Conservation (phyloP, 2,113 vertebrate genomes). For the chimpanzee (Pan troglodytes) region NHGRI_mPanTro3-v2.1_pri NC_072412.2:107588001-107588500, state of each 20-base stretch:
- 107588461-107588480: neutral
- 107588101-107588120: too few species aligned
- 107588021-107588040: neutral
- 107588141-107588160: too few species aligned
- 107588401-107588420: neutral
- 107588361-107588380: neutral
- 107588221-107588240: neutral
- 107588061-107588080: too few species aligned
- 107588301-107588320: neutral
- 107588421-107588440: neutral
- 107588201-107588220: neutral
- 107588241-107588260: too few species aligned
- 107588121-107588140: too few species aligned
- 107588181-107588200: too few species aligned
- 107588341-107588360: neutral
- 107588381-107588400: neutral
- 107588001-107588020: neutral
- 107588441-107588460: neutral
- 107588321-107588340: neutral
- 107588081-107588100: too few species aligned
- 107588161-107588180: too few species aligned
- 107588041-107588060: too few species aligned
- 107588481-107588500: rapidly evolving
- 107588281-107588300: neutral
- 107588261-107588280: neutral